Conservation (phyloP, 2,888 invertebrate genomes). For the Oligia latruncula region DNA sequence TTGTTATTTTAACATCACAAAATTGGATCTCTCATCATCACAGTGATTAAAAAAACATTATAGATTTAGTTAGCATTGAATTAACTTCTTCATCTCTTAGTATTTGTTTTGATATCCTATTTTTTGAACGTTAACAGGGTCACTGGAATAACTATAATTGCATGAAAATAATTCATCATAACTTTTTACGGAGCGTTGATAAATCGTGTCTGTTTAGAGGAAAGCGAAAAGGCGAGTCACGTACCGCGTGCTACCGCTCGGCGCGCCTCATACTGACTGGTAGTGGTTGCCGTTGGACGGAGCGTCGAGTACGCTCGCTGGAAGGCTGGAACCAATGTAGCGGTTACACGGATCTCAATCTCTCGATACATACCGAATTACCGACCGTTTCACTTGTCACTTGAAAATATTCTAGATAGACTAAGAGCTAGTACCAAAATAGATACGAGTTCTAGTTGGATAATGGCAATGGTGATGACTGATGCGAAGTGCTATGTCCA, state of each 20-base stretch:
- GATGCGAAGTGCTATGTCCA: neutral
- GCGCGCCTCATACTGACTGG: slow-evolving; percentile 80
- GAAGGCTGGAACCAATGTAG: slow-evolving; percentile 23
- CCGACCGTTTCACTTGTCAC: slow-evolving; percentile 24
- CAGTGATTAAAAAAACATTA: slow-evolving; percentile 69
- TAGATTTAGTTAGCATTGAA: slow-evolving; percentile 57
- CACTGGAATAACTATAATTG: slow-evolving; percentile 68
- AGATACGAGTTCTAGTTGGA: neutral
- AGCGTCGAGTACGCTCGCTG: slow-evolving; percentile 16
- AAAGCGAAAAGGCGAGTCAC: slow-evolving; percentile 62
- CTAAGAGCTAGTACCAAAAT: slow-evolving; percentile 7
- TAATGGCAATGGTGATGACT: neutral
- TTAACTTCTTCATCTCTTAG: slow-evolving; percentile 68
- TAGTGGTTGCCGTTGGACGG: slow-evolving; percentile 2
- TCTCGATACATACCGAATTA: slow-evolving; percentile 19
- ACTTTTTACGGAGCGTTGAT: slow-evolving; percentile 68
- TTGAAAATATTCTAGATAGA: slow-evolving; percentile 13
- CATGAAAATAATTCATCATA: slow-evolving; percentile 75
- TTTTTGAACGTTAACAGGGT: slow-evolving; percentile 66
- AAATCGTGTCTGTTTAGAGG: slow-evolving; percentile 75
- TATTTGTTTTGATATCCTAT: slow-evolving; percentile 65
- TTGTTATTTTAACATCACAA: slow-evolving; percentile 66
- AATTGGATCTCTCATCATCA: slow-evolving; percentile 65
- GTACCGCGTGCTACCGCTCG: slow-evolving; percentile 75
- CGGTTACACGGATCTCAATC: slow-evolving; percentile 29